These are phyloP conservation scores for Sphaerophoria taeniata DNA, from an alignment of 2,888 invertebrate genomes.

Conservation along the genomic window DNA sequence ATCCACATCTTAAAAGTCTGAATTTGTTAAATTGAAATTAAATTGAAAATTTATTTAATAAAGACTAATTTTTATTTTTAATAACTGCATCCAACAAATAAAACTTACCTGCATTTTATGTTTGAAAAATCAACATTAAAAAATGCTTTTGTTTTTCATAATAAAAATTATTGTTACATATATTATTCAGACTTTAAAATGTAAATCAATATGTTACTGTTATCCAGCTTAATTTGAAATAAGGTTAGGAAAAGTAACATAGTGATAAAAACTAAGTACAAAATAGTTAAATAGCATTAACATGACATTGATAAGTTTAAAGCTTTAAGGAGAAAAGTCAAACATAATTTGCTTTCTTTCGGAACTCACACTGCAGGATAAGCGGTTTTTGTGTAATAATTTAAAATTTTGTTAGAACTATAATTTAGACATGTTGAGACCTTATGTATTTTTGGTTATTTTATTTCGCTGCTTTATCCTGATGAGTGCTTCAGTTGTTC, in stretches of 20 bases:
- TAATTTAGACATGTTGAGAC: too few species aligned
- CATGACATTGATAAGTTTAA: slow-evolving; percentile 46
- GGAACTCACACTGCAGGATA: slow-evolving; percentile 44
- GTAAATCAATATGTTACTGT: slow-evolving; percentile 9
- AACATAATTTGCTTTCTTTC: neutral
- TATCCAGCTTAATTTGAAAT: slow-evolving; percentile 50
- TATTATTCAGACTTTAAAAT: slow-evolving; percentile 39
- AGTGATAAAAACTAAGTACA: slow-evolving; percentile 28
- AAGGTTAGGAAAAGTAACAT: slow-evolving; percentile 53
- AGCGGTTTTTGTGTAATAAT: too few species aligned
- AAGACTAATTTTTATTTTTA: too few species aligned
- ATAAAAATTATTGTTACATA: neutral
- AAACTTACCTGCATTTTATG: slow-evolving; percentile 38
- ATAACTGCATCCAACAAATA: too few species aligned
- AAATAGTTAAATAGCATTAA: slow-evolving; percentile 50
- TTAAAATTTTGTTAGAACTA: too few species aligned
- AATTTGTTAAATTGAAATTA: slow-evolving; percentile 2
- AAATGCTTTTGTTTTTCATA: neutral
- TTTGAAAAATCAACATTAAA: slow-evolving; percentile 11
- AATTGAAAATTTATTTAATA: neutral
- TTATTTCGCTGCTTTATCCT: neutral
- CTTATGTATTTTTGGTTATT: neutral
- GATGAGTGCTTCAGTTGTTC: slow-evolving; percentile 29
- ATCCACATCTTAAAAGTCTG: slow-evolving; percentile 5
- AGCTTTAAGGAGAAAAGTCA: slow-evolving; percentile 44